These are phyloP conservation scores for Diplodus sargus DNA, from an alignment of 2,797 vertebrate genomes.

Conservation along the genomic window DNA sequence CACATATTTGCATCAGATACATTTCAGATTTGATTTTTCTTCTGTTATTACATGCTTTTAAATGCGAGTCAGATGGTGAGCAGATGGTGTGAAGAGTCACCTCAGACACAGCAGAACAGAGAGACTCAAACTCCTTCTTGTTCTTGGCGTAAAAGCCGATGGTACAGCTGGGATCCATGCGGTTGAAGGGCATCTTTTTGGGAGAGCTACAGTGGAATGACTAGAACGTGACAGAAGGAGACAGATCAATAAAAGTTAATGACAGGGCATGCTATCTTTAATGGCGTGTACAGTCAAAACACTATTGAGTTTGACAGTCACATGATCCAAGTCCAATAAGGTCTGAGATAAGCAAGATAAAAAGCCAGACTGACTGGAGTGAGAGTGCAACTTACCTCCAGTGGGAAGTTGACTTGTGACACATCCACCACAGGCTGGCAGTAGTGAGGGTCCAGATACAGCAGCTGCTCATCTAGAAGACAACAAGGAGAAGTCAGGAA, in stretches of 20 bases:
- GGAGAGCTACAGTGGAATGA: conserved; percentile 93
- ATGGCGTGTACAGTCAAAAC: not conserved
- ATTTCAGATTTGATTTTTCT: not conserved
- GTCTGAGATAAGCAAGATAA: not conserved
- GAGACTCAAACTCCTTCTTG: conserved; percentile 89
- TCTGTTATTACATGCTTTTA: not conserved
- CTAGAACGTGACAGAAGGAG: conserved; percentile 67
- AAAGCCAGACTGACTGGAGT: not conserved
- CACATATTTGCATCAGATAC: not conserved
- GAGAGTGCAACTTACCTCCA: conserved; percentile 85
- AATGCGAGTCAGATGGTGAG: not conserved
- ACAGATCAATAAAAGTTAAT: conserved; percentile 1
- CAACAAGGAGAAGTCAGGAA: conserved; percentile 21
- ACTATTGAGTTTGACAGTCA: not conserved
- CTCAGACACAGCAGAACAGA: conserved; percentile 86
- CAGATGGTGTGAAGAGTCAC: conserved; percentile 78
- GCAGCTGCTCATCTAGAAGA: conserved; percentile 90
- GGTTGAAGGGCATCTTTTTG: conserved; percentile 91
- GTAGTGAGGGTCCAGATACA: conserved; percentile 96
- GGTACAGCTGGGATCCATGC: conserved; percentile 96
- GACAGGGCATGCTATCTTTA: conserved; percentile 11
- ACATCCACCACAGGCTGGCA: conserved; percentile 91
- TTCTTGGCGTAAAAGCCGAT: conserved; percentile 93
- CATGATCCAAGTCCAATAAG: not conserved
- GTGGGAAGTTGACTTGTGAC: conserved; percentile 85